A percentile compares a stretch with the other conserved stretches of the same genome.
phyloP scores from a whole-genome alignment of 2,888 invertebrate genomes.

The Anaspis maculata region DNA sequence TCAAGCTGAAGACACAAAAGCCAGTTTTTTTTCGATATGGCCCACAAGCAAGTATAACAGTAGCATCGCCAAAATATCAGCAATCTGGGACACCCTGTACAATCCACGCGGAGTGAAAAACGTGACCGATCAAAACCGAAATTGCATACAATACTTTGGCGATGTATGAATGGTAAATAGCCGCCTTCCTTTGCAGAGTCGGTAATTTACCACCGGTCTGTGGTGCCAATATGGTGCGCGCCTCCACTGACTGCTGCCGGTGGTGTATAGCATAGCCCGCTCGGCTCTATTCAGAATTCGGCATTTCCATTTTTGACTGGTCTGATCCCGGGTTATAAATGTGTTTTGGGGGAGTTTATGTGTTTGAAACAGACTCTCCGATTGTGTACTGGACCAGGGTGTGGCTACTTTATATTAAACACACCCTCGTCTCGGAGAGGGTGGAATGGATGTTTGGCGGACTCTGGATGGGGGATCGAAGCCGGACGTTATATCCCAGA shows the following conservation, averaged over 20 bases:
- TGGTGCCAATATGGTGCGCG: constrained; percentile 34
- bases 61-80: no score
- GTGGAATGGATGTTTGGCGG: no score
- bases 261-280: neutral
- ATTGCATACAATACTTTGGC: constrained; percentile 3
- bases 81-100: no score
- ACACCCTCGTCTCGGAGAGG: no score
- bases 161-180: constrained; percentile 19
- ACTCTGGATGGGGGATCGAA: no score
- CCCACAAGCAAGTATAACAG: no score
- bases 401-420: constrained; percentile 34
- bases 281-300: constrained; percentile 12
- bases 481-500: no score
- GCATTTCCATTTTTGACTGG: constrained; percentile 41
- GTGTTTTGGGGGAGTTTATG: constrained; percentile 34
- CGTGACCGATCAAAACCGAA: constrained; percentile 26
- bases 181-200: constrained; percentile 27
- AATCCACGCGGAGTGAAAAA: no score
- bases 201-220: constrained; percentile 36
- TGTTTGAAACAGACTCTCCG: constrained; percentile 22
- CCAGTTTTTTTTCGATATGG: no score
- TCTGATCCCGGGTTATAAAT: constrained; percentile 40
- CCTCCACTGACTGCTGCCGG: constrained; percentile 2
- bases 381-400: constrained; percentile 34
- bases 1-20: no score